Evolutionary conservation across 2,888 invertebrate species (phyloP), one percentile per base, ranked within the genome.

Genomic region (Acanthacorydalis orientalis): DNA sequence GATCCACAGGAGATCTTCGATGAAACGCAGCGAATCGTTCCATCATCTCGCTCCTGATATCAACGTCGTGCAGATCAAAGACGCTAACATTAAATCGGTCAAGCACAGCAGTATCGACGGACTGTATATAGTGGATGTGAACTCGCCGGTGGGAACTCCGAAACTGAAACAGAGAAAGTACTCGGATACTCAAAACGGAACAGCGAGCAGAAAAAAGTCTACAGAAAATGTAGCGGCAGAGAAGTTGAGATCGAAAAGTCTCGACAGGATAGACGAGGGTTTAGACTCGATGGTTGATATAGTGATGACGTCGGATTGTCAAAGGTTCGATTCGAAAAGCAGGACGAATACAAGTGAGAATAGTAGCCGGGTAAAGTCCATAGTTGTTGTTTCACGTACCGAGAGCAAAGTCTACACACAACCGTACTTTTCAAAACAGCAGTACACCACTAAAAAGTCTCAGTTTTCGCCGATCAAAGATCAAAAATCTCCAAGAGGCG

Each of bases 241-340:
- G 4, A 55, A 55, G 46, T 50, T 54, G 2, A 64, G 63, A 53
- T 62, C 84, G 0, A 87, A 86, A 64, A 87, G 86, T 53, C 64
- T 87, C 43, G 86, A 88, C 53, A 72, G 85, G 49, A 80, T 87
- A 39, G 84, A 85, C 58, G 77, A 63, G 46, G 78, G 83, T 14
- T 61, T 85, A 23, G 76, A 82, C 56, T 73, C 81, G 0, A 77
- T 83, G 73, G 77, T 82, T 1, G 78, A 80, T 56, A 80, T 83
- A 35, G 77, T 83, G 1, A 70, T 82, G 51, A 72, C 77, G n/a
- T 65, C 71, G 6, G 72, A 75, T 49, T 47, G 43, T 31, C 35
- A 42, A 11, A 40, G 42, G 12, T 31, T 31, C 38, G 35, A 31
- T 12, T 31, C 31, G 1, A 37, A 37, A 42, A 9, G 14, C 16